Evolutionary conservation across 2,113 vertebrate genomes (phyloP), one percentile per base, ranked within the genome.

Genomic region (Dryoscopus gambensis): DNA sequence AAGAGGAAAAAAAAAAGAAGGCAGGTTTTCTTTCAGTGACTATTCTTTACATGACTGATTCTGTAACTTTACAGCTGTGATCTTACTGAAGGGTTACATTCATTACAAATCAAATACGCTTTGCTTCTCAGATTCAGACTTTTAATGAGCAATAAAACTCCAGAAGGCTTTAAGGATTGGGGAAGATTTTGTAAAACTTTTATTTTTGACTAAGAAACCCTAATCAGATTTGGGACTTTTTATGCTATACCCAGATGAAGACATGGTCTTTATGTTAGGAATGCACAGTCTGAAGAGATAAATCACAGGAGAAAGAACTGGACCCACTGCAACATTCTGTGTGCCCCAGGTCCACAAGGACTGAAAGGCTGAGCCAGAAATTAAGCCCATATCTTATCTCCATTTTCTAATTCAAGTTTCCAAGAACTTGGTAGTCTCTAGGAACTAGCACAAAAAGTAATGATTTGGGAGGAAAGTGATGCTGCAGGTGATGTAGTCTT

Each of bases 11-110:
- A 97, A 95, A 96, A 96, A 94, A 93, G 65, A 75, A 77, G 91
- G 94, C 94, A 91, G 93, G 65, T 91, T 97, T 96, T 97, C 92
- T 97, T 95, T 86, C 91, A 55, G 80, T 87, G 96, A 73, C 98
- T 95, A 94, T 97, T 98, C 97, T 98, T 96, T 97, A 92, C 96
- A 55, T 98, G 91, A 95, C 94, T 73, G 85, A 84, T 95, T 97
- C 97, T 97, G 95, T 98, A 97, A 98, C 98, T 87, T 97, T 97
- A 96, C 97, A 96, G 96, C 93, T 96, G 87, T 91, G 97, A 97
- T 96, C 97, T 95, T 85, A 85, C 91, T 87, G 93, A 97, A 93
- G 89, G 96, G 71, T 96, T 96, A 89, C 76, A 62, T 95, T 96
- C 90, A 88, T 95, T 95, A 81, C 85, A 83, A 93, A 88, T 89